Evolutionary conservation across 2,888 invertebrate genomes (phyloP), one percentile per base, ranked within the genome.

Genomic region (Diabrotica balteata): DNA sequence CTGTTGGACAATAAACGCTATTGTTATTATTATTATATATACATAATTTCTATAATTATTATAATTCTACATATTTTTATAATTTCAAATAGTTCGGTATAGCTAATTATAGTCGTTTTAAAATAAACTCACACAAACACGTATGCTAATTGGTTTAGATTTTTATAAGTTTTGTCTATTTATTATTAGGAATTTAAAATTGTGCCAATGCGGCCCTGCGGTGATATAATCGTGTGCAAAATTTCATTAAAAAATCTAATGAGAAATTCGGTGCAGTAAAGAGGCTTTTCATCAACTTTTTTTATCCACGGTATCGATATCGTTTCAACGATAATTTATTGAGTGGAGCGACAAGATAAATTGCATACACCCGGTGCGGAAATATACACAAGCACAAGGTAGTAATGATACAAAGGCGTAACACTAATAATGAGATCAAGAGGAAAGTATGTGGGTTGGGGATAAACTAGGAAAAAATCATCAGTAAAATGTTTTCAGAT

Each of bases 171-270:
- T 32, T 32, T 32, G 5, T 32, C 32, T 32, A 4, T 32, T 32
- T 32, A 17, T 32, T 32, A 32, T 32, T 32, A n/a, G 52, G 8
- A 4, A 52, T 54, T 32, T 42, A 32, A 32, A 32, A 17, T 53
- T 53, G 42, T 11, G 8, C 8, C 7, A 5, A n/a, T 42, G 17
- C 55, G 55, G 7, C 17, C 45, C 55, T 45, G 55, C 45, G 7
- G 44, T 10, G 4, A 57, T 45, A 57, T 67, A 63, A 68, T 68
- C 67, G 60, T 64, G 67, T 55, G 59, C 67, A 61, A 61, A 50
- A 55, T 66, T 66, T 59, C 60, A 66, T 69, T 63, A 69, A 69
- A 66, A 63, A 66, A 58, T 66, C 66, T 69, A 60, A 69, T 69
- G 59, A 63, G 66, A 59, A 66, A 53, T 60, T 57, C 55, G 60